These are phyloP conservation scores for Nycticebus coucang DNA, from an alignment of 2,113 vertebrate species.

Conservation along the genomic window DNA sequence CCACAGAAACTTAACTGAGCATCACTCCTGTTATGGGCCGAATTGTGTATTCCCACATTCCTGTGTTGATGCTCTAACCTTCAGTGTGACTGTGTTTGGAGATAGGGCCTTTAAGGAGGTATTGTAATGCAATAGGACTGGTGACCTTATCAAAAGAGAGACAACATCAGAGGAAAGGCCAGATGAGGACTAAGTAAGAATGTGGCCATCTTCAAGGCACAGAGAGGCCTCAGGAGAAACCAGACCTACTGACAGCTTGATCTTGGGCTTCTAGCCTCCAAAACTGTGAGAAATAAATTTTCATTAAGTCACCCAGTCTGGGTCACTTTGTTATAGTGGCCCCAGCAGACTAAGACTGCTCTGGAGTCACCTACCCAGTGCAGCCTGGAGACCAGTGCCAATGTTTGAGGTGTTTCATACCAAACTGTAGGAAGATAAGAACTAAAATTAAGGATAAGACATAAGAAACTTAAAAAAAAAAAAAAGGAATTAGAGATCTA, in stretches of 20 bases:
- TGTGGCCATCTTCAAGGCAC: neutral
- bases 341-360: neutral
- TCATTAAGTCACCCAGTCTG: neutral
- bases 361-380: neutral
- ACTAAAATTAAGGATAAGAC: neutral
- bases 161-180: neutral
- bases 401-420: neutral
- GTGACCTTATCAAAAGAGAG: neutral
- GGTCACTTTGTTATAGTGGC: neutral
- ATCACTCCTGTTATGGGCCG: neutral
- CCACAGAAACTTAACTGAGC: neutral
- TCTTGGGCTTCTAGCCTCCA: neutral
- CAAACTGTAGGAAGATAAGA: neutral
- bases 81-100: neutral
- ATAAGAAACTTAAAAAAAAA: neutral
- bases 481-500: too few relatives aligned
- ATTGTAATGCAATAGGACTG: neutral
- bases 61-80: neutral
- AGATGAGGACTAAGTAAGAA: neutral
- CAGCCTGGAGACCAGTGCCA: neutral
- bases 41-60: neutral
- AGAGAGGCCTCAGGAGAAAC: neutral
- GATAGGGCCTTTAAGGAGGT: neutral
- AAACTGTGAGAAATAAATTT: neutral
- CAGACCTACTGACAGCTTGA: neutral